These are phyloP conservation scores for Raphicerus campestris DNA, from an alignment of 2,113 vertebrate species.

Conservation along the genomic window DNA sequence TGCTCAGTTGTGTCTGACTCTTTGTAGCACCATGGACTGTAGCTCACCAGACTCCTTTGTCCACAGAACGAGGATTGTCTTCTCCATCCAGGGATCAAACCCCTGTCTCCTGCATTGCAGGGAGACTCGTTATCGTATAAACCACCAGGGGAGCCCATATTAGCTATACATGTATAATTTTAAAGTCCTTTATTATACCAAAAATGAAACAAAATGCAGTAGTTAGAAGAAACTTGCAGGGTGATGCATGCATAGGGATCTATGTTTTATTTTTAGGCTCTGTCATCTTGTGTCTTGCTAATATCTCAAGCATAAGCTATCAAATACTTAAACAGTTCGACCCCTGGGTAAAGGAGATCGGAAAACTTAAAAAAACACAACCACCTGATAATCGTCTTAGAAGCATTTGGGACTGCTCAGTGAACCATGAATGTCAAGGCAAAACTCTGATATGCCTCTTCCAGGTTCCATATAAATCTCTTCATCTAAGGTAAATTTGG, in stretches of 20 bases:
- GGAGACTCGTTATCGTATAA: background rate
- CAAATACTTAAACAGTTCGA: slow-evolving; percentile 37
- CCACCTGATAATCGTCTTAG: slow-evolving; percentile 67
- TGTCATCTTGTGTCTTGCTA: slow-evolving; percentile 25
- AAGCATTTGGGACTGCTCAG: slow-evolving; percentile 62
- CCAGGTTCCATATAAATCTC: slow-evolving; percentile 44
- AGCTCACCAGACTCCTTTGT: background rate
- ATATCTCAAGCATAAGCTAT: slow-evolving; percentile 40
- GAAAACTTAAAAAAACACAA: slow-evolving; percentile 61
- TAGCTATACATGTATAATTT: background rate
- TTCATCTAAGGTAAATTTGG: slow-evolving; percentile 45
- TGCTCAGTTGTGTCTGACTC: background rate
- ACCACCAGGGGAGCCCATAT: background rate
- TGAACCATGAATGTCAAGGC: slow-evolving; percentile 71
- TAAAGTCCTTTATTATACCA: background rate
- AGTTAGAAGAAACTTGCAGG: background rate
- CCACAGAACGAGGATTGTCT: background rate
- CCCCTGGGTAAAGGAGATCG: slow-evolving; percentile 47
- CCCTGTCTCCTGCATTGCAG: background rate
- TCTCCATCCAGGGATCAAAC: background rate
- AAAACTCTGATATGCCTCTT: slow-evolving; percentile 48
- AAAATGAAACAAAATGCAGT: background rate
- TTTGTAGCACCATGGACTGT: background rate
- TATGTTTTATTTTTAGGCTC: background rate
- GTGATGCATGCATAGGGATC: background rate